These are phyloP conservation scores for Sinella curviseta DNA, from an alignment of 1,140 invertebrate genomes.

Conservation along the genomic window DNA sequence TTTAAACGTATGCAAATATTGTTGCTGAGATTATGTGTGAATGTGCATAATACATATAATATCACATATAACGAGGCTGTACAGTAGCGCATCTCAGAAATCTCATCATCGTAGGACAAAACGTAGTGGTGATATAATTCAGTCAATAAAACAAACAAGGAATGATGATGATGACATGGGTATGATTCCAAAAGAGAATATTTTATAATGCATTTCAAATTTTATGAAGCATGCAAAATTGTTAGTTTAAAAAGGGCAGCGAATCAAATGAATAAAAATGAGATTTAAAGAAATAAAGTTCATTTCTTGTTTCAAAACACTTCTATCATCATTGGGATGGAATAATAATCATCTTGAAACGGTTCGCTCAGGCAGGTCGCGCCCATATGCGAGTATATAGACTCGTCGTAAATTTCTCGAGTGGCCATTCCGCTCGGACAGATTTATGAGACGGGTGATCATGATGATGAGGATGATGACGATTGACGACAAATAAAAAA, in stretches of 20 bases:
- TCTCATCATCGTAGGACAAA: background rate
- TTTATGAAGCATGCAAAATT: background rate
- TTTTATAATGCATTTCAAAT: background rate
- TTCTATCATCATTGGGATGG: background rate
- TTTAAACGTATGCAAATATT: no score
- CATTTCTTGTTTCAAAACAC: background rate
- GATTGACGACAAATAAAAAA: background rate
- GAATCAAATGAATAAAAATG: background rate
- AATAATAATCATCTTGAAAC: background rate
- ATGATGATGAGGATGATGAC: background rate
- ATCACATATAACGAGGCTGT: no score
- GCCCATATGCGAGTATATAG: background rate
- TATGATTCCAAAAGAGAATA: background rate
- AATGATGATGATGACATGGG: background rate
- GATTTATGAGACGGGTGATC: background rate
- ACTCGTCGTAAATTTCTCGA: background rate
- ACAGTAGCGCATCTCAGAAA: background rate
- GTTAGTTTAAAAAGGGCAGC: background rate
- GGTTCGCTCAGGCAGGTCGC: background rate
- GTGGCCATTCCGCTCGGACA: slow-evolving; percentile 3
- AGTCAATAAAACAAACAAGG: background rate
- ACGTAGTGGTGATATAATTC: background rate
- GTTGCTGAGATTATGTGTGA: no score
- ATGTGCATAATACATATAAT: no score
- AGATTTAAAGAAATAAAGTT: background rate